A percentile compares a stretch with the other conserved stretches of the same genome.
phyloP scores from a whole-genome alignment of 2,888 invertebrate species.

The Caradrina clavipalpis region DNA sequence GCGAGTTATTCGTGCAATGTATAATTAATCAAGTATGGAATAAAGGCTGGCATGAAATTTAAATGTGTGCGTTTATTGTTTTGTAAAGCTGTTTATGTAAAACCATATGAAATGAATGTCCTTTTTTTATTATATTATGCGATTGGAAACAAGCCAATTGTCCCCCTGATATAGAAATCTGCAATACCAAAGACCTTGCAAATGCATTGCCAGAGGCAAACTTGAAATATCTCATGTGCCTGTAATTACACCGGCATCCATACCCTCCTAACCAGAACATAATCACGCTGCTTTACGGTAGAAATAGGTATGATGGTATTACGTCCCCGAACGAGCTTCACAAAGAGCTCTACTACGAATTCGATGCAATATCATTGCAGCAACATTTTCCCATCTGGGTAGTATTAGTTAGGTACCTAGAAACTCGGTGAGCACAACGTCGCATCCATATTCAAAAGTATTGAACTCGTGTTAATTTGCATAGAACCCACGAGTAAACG shows the following conservation, averaged over 20 bases:
- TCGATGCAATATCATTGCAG: neutral
- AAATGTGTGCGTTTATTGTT: slow-evolving; percentile 13
- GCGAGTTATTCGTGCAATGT: slow-evolving; percentile 20
- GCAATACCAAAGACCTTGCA: no score
- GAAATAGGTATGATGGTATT: no score
- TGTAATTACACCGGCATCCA: no score
- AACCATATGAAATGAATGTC: neutral
- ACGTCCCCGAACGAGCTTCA: no score
- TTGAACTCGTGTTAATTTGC: slow-evolving; percentile 67
- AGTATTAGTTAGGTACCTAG: slow-evolving; percentile 26
- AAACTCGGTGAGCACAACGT: slow-evolving; percentile 15
- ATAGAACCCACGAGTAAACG: slow-evolving; percentile 50
- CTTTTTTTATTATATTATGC: no score
- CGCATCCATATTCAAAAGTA: slow-evolving; percentile 69
- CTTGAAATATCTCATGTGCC: no score
- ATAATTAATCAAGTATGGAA: slow-evolving; percentile 22
- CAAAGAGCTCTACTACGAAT: no score
- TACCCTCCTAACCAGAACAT: no score
- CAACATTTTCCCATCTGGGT: slow-evolving; percentile 6
- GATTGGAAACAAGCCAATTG: no score
- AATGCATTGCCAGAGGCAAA: no score
- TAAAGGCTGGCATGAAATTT: neutral
- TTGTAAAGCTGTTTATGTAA: slow-evolving; percentile 13
- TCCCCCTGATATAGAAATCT: no score
- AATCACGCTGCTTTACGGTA: no score